These are phyloP conservation scores for Fopius arisanus DNA, from an alignment of 1,140 invertebrate genomes.

Conservation along the genomic window DNA sequence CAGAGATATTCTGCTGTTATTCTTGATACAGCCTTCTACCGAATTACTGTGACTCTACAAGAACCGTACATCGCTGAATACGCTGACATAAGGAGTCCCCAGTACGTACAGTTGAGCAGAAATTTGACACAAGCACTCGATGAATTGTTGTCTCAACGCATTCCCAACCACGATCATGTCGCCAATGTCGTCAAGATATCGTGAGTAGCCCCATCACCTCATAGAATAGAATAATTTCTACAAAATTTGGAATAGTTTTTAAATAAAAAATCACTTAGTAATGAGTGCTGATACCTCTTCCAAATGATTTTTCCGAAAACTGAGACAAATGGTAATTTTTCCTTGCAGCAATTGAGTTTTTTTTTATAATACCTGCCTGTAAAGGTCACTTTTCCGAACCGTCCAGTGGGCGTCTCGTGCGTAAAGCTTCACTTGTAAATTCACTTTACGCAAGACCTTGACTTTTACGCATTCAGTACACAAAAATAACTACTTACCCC, in stretches of 20 bases:
- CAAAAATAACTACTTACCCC: too few species aligned
- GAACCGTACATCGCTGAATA: constrained; percentile 55
- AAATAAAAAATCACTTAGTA: too few species aligned
- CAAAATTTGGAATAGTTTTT: too few species aligned
- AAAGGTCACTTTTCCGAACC: too few species aligned
- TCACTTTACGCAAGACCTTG: too few species aligned
- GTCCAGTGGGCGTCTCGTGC: too few species aligned
- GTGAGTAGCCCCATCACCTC: constrained; percentile 45
- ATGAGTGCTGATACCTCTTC: too few species aligned
- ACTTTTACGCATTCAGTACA: too few species aligned
- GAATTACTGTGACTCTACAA: constrained; percentile 51
- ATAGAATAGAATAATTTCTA: too few species aligned
- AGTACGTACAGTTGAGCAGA: constrained; percentile 49
- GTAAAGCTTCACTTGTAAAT: too few species aligned
- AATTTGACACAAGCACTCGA: constrained; percentile 51
- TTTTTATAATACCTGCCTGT: not conserved
- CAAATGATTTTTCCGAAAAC: not conserved
- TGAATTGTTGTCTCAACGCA: constrained; percentile 43
- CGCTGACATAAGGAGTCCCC: constrained; percentile 46
- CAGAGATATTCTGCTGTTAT: too few species aligned
- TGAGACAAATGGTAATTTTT: too few species aligned
- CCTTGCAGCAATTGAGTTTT: not conserved
- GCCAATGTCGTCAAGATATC: constrained; percentile 56
- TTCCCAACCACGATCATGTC: constrained; percentile 47
- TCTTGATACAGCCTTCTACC: constrained; percentile 49